Base-by-base conservation (phyloP, 1,140 invertebrate species). In the Chlorops oryzae region DNA sequence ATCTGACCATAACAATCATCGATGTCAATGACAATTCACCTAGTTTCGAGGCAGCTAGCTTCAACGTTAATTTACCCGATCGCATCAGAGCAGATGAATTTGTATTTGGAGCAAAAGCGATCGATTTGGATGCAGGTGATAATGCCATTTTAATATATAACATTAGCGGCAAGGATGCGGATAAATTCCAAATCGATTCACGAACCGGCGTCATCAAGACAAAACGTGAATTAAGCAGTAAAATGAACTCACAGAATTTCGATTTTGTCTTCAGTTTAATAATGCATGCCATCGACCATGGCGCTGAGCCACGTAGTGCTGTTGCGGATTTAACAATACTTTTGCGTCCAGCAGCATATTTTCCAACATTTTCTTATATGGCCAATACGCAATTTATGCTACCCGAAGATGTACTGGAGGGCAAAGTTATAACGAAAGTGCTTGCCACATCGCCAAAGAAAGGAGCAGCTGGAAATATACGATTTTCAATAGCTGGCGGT, bases 11-110 rank as follows among this genome's bases (percentile, higher is more conserved):
- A 27, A 74, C 70, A 13, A 81, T 94, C 2, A 74, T 75, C 32
- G 92, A 96, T 72, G 81, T 87, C 56, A 96, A 96, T 70, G 92
- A 96, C 68, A 93, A 93, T 66, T 78, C 82, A 12, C 92, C 92
- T 0, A 76, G 75, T 38, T 94, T 95, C 70, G 77, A 81, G 3
- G 78, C 81, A 51, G 72, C 78, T 2, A 75, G 78, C 42, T 91
- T 89, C 62, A 82, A 83, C 45, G 81, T 90, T 4, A 84, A 87
- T 46, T 81, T 92, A 40, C 86, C 90, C 0, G 88, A 91, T 58
- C 78, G 81, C 7, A 90, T 84, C 2, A 75, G 80, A 54, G 73
- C 80, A 35, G 86, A 85, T 70, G 79, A 83, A 61, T 95, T 94
- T 74, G 88, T 96, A 15, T 92, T 92, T 73, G 91, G 90, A 10